These are phyloP conservation scores for Poecilia velifera DNA, from an alignment of 2,797 vertebrate species.

Conservation along the genomic window DNA sequence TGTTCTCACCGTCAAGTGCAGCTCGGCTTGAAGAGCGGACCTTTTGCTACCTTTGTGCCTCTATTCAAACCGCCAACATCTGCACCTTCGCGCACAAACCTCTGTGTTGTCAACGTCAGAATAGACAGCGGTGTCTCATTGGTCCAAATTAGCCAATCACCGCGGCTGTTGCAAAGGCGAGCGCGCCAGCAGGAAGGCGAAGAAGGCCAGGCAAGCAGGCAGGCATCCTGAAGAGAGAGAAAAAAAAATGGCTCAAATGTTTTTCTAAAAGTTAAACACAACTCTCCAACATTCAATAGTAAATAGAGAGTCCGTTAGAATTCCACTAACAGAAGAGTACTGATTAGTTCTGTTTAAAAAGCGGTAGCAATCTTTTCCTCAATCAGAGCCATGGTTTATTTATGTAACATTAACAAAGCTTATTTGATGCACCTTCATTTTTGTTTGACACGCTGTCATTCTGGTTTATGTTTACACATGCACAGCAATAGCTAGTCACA, in stretches of 20 bases:
- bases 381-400: not conserved
- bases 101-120: conserved; percentile 8
- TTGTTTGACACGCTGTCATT: not conserved
- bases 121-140: conserved; percentile 23
- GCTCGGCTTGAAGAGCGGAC: conserved; percentile 9
- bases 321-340: not conserved
- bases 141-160: conserved; percentile 68
- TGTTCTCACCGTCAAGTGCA: conserved; percentile 71
- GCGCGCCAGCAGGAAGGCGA: conserved; percentile 15
- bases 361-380: not conserved
- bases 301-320: not conserved
- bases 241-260: not conserved
- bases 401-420: not conserved
- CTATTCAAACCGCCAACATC: conserved; percentile 48
- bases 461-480: not conserved
- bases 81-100: conserved; percentile 68
- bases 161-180: rapidly evolving
- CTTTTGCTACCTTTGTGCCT: conserved; percentile 9
- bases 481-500: not conserved
- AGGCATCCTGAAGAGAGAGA: not conserved
- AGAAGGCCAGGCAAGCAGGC: not conserved
- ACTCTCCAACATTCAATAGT: not conserved
- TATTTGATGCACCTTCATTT: not conserved
- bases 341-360: not conserved
- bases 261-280: not conserved